These are phyloP conservation scores for Menura novaehollandiae DNA, from an alignment of 2,113 vertebrate genomes.

Conservation along the genomic window DNA sequence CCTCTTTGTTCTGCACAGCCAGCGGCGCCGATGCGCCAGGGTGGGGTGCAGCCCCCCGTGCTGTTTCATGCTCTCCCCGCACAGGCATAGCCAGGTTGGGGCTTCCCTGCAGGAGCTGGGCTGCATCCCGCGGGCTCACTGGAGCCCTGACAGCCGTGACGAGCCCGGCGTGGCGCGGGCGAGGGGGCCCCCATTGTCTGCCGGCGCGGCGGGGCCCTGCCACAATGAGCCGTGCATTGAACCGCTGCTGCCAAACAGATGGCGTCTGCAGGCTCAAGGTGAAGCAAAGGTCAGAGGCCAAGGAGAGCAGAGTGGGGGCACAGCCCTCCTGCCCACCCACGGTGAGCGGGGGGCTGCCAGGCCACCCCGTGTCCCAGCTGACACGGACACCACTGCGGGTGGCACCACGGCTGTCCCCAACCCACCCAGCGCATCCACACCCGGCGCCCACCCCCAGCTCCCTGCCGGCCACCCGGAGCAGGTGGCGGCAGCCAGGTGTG, in stretches of 20 bases:
- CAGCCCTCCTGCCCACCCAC: not conserved
- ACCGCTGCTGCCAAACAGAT: slow-evolving; percentile 58
- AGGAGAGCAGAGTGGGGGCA: not conserved
- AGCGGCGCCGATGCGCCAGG: not conserved
- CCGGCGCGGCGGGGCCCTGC: not conserved
- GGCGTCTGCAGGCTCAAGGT: slow-evolving; percentile 61
- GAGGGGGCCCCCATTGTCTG: slow-evolving; percentile 57
- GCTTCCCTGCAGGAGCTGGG: not conserved
- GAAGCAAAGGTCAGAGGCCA: slow-evolving; percentile 64
- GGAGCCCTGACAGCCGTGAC: slow-evolving; percentile 26
- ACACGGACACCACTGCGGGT: not conserved
- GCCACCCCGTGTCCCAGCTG: not conserved
- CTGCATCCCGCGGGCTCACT: not conserved
- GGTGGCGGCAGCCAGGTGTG: not conserved
- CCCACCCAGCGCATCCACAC: not conserved
- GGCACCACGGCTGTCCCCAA: not conserved
- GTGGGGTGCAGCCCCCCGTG: not conserved
- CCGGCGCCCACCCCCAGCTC: not conserved
- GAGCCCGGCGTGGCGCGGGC: not conserved
- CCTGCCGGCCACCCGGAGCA: not conserved
- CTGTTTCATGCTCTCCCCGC: not conserved
- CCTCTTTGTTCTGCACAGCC: slow-evolving; percentile 23
- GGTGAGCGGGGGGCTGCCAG: not conserved
- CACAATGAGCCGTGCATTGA: slow-evolving; percentile 24
- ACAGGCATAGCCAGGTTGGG: not conserved